Evolutionary conservation across 2,888 invertebrate genomes (phyloP).

Genomic region (Chesias legatella): DNA sequence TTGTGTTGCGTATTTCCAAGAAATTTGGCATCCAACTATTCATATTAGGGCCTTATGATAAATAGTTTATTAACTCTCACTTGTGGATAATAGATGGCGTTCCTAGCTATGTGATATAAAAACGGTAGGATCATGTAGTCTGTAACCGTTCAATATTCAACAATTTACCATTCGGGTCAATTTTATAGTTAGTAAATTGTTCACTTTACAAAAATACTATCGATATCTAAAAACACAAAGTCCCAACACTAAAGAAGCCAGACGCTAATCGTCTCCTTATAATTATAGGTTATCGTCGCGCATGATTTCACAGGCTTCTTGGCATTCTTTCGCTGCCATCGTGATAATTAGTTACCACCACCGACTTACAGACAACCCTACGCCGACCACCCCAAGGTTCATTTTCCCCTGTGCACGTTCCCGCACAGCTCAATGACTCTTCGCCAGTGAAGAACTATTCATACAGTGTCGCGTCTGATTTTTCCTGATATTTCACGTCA

Average conservation of each 20-base stretch:
- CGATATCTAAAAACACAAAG: slow-evolving; percentile 18
- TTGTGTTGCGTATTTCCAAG: too few relatives aligned
- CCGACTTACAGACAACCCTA: slow-evolving; percentile 28
- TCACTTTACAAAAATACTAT: neutral
- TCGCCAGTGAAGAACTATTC: slow-evolving; percentile 51
- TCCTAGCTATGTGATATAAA: too few relatives aligned
- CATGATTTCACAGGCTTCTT: slow-evolving; percentile 60
- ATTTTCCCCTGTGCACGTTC: slow-evolving; percentile 19
- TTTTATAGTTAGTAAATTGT: too few relatives aligned
- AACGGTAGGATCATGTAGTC: too few relatives aligned
- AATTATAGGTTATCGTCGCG: slow-evolving; percentile 60
- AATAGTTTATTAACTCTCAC: too few relatives aligned
- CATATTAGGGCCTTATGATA: too few relatives aligned
- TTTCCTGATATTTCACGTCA: slow-evolving; percentile 39
- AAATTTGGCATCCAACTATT: too few relatives aligned
- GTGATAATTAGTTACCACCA: slow-evolving; percentile 46
- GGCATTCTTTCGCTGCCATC: slow-evolving; percentile 44
- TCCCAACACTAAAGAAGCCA: slow-evolving; percentile 41
- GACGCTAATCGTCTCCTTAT: slow-evolving; percentile 51
- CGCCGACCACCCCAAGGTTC: slow-evolving; percentile 10
- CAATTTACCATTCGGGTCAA: too few relatives aligned
- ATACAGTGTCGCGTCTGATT: slow-evolving; percentile 39
- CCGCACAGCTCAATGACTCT: slow-evolving; percentile 46
- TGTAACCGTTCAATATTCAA: too few relatives aligned
- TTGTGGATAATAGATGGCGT: too few relatives aligned